Conservation (phyloP, 2,888 invertebrate genomes). For the Dryobota labecula region DNA sequence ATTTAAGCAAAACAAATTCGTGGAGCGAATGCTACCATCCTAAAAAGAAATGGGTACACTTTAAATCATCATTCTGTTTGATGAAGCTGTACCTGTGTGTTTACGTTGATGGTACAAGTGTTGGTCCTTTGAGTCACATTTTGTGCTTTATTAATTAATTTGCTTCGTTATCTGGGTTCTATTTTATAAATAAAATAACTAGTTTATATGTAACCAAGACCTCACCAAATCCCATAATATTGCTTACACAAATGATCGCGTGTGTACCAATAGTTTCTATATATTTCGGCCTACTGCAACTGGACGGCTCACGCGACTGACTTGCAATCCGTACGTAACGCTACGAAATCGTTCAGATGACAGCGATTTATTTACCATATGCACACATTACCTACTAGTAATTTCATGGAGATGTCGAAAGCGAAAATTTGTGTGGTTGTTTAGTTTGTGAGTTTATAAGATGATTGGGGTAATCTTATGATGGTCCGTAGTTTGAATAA, state of each 20-base stretch:
- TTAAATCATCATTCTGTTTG: too few species aligned
- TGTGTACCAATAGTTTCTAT: slow-evolving; percentile 31
- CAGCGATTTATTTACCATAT: slow-evolving; percentile 84
- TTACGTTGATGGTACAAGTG: not conserved
- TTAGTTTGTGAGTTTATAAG: slow-evolving; percentile 25
- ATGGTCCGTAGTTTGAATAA: slow-evolving; percentile 1
- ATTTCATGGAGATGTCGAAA: slow-evolving; percentile 69
- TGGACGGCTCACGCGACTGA: slow-evolving; percentile 48
- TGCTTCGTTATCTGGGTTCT: not conserved
- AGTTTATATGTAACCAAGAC: not conserved
- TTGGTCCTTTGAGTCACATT: not conserved
- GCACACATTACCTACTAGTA: slow-evolving; percentile 71
- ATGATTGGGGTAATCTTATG: slow-evolving; percentile 43
- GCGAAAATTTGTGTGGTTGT: slow-evolving; percentile 47
- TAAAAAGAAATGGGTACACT: too few species aligned
- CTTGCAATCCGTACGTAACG: slow-evolving; percentile 74
- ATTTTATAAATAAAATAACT: not conserved
- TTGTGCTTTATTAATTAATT: not conserved
- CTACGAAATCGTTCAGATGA: slow-evolving; percentile 72
- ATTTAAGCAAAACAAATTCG: too few species aligned
- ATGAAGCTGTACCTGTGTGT: not conserved
- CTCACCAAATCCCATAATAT: slow-evolving; percentile 16
- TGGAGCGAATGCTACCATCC: too few species aligned
- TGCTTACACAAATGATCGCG: slow-evolving; percentile 27
- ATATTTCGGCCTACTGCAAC: slow-evolving; percentile 24